Percentiles rank a stretch among this genome's conserved stretches.
These are phyloP conservation scores for Cosmia trapezina DNA, from an alignment of 2,888 invertebrate species.

Conservation along the genomic window DNA sequence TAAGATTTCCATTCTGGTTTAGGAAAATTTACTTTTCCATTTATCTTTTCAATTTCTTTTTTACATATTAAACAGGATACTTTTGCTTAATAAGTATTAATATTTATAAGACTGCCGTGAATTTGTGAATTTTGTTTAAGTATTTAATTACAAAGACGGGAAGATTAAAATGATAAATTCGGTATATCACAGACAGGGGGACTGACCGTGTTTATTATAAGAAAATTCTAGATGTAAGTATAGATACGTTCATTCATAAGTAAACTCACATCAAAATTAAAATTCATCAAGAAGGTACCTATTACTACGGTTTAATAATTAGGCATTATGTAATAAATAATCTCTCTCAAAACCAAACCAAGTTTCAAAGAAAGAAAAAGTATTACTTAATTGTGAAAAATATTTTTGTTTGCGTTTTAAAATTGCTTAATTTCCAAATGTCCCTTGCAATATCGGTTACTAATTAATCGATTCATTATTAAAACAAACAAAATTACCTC, in stretches of 20 bases:
- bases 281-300: too few species aligned
- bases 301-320: too few species aligned
- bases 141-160: conserved; percentile 57
- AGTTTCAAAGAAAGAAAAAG: too few species aligned
- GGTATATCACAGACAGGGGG: conserved; percentile 5
- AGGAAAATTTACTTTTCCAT: conserved; percentile 77
- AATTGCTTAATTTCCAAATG: conserved; percentile 1
- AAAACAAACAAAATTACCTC: conserved; percentile 23
- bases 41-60: conserved; percentile 72
- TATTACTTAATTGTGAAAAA: too few species aligned
- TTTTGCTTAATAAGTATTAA: conserved; percentile 69
- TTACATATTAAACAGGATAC: conserved; percentile 71
- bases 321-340: too few species aligned
- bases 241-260: too few species aligned
- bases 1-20: conserved; percentile 73
- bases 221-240: too few species aligned
- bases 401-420: neutral
- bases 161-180: conserved; percentile 45
- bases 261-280: too few species aligned
- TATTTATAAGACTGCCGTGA: conserved; percentile 65
- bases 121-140: conserved; percentile 57
- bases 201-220: neutral
- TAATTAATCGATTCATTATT: conserved; percentile 32
- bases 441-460: neutral
- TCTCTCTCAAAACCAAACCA: too few species aligned